Evolutionary conservation across 2,888 invertebrate genomes (phyloP).

Genomic region (Carterocephalus palaemon): DNA sequence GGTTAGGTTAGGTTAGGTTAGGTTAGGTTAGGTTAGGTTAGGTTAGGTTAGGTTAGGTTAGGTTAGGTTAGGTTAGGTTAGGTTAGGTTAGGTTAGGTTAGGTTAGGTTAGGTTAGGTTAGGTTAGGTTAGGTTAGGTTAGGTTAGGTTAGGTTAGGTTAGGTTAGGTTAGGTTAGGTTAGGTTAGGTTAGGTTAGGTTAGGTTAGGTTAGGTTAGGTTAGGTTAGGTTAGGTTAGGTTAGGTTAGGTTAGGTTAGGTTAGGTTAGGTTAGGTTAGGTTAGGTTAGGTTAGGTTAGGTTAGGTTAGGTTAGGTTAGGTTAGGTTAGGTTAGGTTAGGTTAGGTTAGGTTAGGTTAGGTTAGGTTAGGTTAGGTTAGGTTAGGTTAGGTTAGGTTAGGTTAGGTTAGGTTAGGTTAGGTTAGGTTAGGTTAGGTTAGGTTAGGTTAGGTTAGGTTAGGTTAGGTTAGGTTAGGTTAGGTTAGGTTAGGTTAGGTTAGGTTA

Average conservation of each 20-base stretch:
- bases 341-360: conserved; percentile 12
- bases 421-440: conserved; percentile 13
- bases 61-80: conserved; percentile 26
- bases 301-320: conserved; percentile 28
- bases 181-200: conserved; percentile 30
- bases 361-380: conserved; percentile 8
- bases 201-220: conserved; percentile 21
- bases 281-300: conserved; percentile 27
- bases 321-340: conserved; percentile 23
- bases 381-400: conserved; percentile 8
- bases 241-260: conserved; percentile 26
- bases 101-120: conserved; percentile 27
- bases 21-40: conserved; percentile 30
- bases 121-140: conserved; percentile 30
- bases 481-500: conserved; percentile 1
- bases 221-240: conserved; percentile 27
- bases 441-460: conserved; percentile 8
- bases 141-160: conserved; percentile 30
- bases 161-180: conserved; percentile 30
- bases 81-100: conserved; percentile 28
- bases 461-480: conserved; percentile 9
- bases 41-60: conserved; percentile 28
- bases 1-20: conserved; percentile 29
- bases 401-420: conserved; percentile 13
- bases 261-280: conserved; percentile 26